Percentiles rank a stretch among this genome's conserved stretches.
Conservation (phyloP, 2,888 invertebrate genomes). For the Eustalomyia histrio region DNA sequence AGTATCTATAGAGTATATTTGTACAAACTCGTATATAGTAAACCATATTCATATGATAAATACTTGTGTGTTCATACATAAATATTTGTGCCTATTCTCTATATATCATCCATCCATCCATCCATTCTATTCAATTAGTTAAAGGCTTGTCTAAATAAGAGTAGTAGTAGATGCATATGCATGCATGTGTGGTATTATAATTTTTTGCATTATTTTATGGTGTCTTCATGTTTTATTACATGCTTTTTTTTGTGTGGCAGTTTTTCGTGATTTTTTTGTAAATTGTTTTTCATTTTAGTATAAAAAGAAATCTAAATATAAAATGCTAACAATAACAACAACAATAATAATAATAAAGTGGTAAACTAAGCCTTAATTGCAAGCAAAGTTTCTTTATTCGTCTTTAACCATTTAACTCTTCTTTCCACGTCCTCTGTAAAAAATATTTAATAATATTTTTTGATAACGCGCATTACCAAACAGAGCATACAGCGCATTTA, state of each 20-base stretch:
- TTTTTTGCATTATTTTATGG: neutral
- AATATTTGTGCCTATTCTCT: too few relatives aligned
- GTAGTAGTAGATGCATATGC: neutral
- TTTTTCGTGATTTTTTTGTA: neutral
- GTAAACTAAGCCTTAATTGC: conserved; percentile 47
- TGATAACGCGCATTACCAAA: conserved; percentile 56
- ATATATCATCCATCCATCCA: too few relatives aligned
- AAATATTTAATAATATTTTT: neutral
- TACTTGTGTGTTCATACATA: neutral
- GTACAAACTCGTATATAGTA: too few relatives aligned
- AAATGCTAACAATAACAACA: neutral
- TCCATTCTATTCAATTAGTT: neutral
- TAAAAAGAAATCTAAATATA: neutral
- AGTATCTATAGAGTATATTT: conserved; percentile 6
- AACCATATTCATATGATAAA: conserved; percentile 2
- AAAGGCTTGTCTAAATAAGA: neutral
- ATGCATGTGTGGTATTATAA: conserved; percentile 2
- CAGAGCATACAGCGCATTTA: conserved; percentile 60
- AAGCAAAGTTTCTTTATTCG: conserved; percentile 26
- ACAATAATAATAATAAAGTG: conserved; percentile 25
- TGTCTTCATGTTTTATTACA: neutral
- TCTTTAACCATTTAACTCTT: neutral
- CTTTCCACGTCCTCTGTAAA: neutral
- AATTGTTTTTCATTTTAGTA: neutral
- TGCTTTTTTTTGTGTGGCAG: neutral